Evolutionary conservation across 2,113 vertebrate genomes (phyloP).

Genomic region (Pipra filicauda): DNA sequence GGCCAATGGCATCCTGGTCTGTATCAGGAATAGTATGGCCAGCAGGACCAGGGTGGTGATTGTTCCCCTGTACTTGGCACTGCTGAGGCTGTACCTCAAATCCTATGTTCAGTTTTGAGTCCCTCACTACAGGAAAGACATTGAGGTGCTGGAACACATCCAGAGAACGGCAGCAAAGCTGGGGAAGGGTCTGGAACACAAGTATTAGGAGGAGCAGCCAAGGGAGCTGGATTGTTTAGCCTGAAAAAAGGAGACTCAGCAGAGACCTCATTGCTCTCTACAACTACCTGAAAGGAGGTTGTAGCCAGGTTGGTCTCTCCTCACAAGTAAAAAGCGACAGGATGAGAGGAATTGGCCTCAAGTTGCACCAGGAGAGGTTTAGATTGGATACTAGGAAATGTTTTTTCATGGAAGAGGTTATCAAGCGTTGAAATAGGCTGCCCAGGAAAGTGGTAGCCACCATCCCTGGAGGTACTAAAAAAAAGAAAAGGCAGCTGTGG

Average conservation of each 20-base stretch:
- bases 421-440: neutral
- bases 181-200: neutral
- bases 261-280: neutral
- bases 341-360: neutral
- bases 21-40: neutral
- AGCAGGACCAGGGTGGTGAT: neutral
- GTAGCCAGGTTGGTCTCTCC: rapidly evolving
- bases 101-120: neutral
- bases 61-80: neutral
- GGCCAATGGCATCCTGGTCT: rapidly evolving
- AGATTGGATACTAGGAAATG: neutral
- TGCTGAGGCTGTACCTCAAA: neutral
- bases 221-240: neutral
- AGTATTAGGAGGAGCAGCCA: neutral
- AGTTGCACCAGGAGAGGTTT: neutral
- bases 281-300: neutral
- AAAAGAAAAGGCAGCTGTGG: neutral
- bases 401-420: rapidly evolving
- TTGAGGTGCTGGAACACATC: rapidly evolving
- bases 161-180: neutral
- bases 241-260: neutral
- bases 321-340: neutral
- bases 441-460: neutral
- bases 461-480: neutral
- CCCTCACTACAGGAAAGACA: neutral